Conservation (phyloP, 2,797 vertebrate species). For the Trachops cirrhosus region DNA sequence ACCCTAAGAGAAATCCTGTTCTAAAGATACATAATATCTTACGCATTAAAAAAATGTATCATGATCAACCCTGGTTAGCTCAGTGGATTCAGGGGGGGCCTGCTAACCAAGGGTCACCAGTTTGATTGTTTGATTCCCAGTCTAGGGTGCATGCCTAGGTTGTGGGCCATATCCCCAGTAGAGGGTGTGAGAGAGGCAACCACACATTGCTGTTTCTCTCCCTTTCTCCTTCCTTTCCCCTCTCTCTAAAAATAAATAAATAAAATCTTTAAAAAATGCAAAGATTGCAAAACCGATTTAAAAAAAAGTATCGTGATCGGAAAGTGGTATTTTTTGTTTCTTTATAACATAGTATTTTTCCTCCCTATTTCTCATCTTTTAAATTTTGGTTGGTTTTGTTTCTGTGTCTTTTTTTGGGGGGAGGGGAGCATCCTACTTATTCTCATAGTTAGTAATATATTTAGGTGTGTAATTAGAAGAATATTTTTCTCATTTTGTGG, state of each 20-base stretch:
- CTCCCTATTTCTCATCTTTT: background rate
- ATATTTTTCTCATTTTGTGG: background rate
- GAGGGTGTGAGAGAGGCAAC: no score
- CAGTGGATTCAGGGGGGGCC: no score
- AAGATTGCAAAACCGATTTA: no score
- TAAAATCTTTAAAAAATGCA: no score
- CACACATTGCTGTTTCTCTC: no score
- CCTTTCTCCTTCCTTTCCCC: no score
- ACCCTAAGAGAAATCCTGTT: background rate
- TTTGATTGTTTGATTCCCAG: no score
- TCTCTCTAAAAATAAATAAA: no score
- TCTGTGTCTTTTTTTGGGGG: background rate
- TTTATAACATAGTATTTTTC: background rate
- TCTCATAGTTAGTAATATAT: background rate
- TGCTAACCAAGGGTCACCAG: no score
- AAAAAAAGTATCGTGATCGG: background rate
- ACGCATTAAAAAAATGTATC: background rate
- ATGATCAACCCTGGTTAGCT: background rate
- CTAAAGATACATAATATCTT: background rate
- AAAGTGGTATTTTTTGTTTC: constrained; percentile 6
- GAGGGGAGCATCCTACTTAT: background rate
- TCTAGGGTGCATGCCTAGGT: no score
- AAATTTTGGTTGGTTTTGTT: background rate
- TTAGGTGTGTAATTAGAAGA: constrained; percentile 12
- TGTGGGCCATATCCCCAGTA: no score